Evolutionary conservation across 1,140 invertebrate genomes (phyloP), one percentile per base, ranked within the genome.

Genomic region (Ceratina australensis): DNA sequence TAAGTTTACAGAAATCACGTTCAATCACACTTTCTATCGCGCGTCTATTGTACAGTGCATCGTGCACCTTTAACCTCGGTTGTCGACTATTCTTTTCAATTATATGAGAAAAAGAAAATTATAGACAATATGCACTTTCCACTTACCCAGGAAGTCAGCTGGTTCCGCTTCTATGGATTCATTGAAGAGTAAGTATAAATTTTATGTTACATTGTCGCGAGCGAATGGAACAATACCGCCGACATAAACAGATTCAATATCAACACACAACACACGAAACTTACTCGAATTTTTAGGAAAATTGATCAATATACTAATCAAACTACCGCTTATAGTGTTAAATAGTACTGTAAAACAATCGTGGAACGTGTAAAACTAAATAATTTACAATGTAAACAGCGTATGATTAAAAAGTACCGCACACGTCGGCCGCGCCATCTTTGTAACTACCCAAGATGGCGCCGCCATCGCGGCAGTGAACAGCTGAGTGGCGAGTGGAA

Each of bases 401-500:
- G 10, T 0, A 42, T 42, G 33, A n/a, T n/a, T 24, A 13, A 15
- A n/a, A 78, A 78, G 33, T 22, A 16, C 24, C 49, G 33, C 50
- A 33, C 18, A 49, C 57, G 22, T 59, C 33, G 20, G 8, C 1
- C 20, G 49, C 80, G 79, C 66, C 52, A 77, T 77, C 56, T 77
- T 77, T 3, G 5, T 0, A 16, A 13, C 0, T n/a, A 15, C 16
- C 7, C 0, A 13, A 68, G 64, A 33, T 66, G 73, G 80, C 80
- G 81, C 68, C 1, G 0, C 56, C 66, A 10, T 63, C 50, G 59
- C 24, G n/a, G 18, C 33, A 13, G 0, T 33, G 60, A 78, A 78
- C 76, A 78, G 76, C 76, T 78, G 76, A 78, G 80, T 54, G 56
- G 47, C 67, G 59, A 74, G 72, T 82, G 82, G 84, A 79, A 63